phyloP scores from a whole-genome alignment of 2,888 invertebrate species.

The Pocota personata region DNA sequence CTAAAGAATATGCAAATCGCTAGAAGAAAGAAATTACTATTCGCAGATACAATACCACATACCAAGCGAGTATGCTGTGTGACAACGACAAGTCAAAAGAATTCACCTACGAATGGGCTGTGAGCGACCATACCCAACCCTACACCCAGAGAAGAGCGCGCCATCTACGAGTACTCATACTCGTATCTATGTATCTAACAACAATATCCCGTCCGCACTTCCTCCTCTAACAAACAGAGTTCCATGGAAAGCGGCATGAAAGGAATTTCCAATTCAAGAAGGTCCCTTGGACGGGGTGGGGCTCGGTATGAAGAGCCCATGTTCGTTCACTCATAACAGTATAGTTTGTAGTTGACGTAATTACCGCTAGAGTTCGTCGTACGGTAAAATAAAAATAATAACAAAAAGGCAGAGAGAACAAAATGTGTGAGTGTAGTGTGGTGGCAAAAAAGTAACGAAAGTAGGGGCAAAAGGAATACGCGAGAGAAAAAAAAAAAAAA shows the following conservation, averaged over 20 bases:
- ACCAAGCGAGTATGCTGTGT: conserved; percentile 39
- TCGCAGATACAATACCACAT: conserved; percentile 18
- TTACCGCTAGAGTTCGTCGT: conserved; percentile 83
- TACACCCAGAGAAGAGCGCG: conserved; percentile 15
- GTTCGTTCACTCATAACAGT: conserved; percentile 80
- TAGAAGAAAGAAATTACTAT: conserved; percentile 32
- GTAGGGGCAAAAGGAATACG: conserved; percentile 32
- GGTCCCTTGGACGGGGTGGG: conserved; percentile 30
- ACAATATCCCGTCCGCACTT: conserved; percentile 1
- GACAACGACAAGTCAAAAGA: conserved; percentile 67
- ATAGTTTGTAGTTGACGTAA: conserved; percentile 83
- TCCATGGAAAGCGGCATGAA: conserved; percentile 41
- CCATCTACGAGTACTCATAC: no score
- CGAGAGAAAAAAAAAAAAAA: neutral
- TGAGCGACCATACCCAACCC: no score
- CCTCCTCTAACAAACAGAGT: neutral
- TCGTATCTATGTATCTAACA: conserved; percentile 27
- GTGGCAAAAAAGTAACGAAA: conserved; percentile 46
- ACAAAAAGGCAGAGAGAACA: conserved; percentile 58
- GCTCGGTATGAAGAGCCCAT: conserved; percentile 3
- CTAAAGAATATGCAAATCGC: conserved; percentile 53
- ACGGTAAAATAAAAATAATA: conserved; percentile 81
- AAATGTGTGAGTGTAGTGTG: conserved; percentile 24
- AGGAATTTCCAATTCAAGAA: conserved; percentile 68
- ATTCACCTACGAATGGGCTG: conserved; percentile 49